Evolutionary conservation across 1,140 invertebrate genomes (phyloP), one percentile per base, ranked within the genome.

Genomic region (Drosophila nannoptera): DNA sequence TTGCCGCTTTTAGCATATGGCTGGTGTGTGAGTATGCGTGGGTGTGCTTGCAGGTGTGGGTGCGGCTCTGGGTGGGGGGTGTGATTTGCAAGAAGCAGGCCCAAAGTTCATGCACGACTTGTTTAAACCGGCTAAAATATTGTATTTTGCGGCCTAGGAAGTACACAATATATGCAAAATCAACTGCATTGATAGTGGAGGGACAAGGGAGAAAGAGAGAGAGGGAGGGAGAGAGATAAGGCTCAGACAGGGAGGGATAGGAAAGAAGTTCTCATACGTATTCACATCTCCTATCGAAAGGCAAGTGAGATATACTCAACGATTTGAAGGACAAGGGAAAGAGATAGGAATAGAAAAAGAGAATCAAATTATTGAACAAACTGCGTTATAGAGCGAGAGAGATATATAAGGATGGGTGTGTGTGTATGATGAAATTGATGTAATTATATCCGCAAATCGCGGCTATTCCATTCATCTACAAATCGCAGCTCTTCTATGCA

Each of bases 81-180:
- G 60, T 46, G 48, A 64, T 69, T 64, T 53, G 54, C 53, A n/a
- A 49, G 60, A 56, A 55, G 61, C 35, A 52, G 63, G 56, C 56
- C 38, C 67, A 81, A 66, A 65, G 77, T 69, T 78, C 61, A 71
- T 29, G 61, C 55, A 63, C 69, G 66, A 80, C 45, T 76, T 76
- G 73, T 84, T 83, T 81, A 83, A 78, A 73, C 52, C 64, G 61
- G 62, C 45, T 63, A 73, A 75, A 59, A 59, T 35, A 11, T 59
- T 70, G 75, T 75, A 73, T 75, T 58, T 75, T 69, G 65, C 48
- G 63, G 55, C 65, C 64, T 16, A 46, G 65, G 55, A 55, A 69
- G 63, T 66, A 64, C 16, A 60, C 61, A 29, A 49, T 36, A 54
- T 35, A 50, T 38, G 33, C 53, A 68, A 48, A 68, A 49, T 68